Evolutionary conservation across 2,888 invertebrate species (phyloP).

Genomic region (Argyresthia goedartella): DNA sequence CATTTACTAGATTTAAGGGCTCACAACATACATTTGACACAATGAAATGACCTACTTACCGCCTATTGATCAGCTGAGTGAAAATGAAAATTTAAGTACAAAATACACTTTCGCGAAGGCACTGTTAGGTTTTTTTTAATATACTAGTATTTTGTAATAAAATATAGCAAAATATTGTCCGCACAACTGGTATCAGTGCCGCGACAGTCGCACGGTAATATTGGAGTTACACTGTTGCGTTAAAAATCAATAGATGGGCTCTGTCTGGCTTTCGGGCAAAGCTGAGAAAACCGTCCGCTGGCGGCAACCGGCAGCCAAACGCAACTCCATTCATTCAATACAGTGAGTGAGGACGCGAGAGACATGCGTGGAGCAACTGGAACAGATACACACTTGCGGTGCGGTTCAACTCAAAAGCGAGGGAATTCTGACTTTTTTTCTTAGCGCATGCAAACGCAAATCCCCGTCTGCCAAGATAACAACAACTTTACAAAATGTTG

Average conservation of each 20-base stretch:
- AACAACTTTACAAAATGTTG: background rate
- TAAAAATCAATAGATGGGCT: slow-evolving; percentile 45
- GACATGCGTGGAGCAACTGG: slow-evolving; percentile 59
- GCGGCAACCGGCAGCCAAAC: background rate
- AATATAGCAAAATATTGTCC: slow-evolving; percentile 22
- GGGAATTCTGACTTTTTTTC: slow-evolving; percentile 53
- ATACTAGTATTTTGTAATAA: slow-evolving; percentile 10
- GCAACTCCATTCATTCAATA: slow-evolving; percentile 28
- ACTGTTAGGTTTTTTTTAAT: slow-evolving; percentile 27
- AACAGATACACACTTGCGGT: slow-evolving; percentile 15
- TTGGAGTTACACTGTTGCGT: slow-evolving; percentile 32
- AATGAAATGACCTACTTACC: slow-evolving; percentile 28
- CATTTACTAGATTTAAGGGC: too few species aligned
- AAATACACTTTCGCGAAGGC: slow-evolving; percentile 34
- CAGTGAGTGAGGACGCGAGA: slow-evolving; percentile 40
- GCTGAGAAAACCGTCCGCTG: slow-evolving; percentile 27
- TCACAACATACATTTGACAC: background rate
- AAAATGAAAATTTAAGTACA: slow-evolving; percentile 19
- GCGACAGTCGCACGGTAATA: slow-evolving; percentile 28
- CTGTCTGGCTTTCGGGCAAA: slow-evolving; percentile 35
- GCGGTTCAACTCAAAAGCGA: slow-evolving; percentile 26
- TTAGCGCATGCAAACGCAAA: background rate
- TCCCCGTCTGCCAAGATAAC: background rate
- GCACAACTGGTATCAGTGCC: slow-evolving; percentile 38
- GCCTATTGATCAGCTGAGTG: slow-evolving; percentile 22